A percentile compares a stretch with the other conserved stretches of the same genome.
Conservation (phyloP, 1,140 invertebrate species). For the Brachystomella parvula region DNA sequence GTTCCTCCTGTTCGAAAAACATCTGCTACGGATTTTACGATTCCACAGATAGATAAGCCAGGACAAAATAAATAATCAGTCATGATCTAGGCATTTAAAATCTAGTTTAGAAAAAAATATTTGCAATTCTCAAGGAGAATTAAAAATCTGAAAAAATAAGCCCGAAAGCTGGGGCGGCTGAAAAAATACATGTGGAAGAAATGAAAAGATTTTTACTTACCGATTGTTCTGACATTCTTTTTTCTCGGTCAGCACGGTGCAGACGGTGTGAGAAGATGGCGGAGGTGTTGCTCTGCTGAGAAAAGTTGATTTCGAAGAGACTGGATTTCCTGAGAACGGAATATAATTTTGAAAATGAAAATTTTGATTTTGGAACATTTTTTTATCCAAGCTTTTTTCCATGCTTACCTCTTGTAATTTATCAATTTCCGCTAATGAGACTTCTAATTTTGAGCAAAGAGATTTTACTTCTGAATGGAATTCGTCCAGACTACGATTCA, state of each 20-base stretch:
- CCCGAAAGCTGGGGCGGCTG: too few species aligned
- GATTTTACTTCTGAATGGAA: slow-evolving; percentile 58
- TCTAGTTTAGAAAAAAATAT: too few species aligned
- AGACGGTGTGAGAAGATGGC: slow-evolving; percentile 69
- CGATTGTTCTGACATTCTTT: slow-evolving; percentile 77
- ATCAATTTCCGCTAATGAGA: slow-evolving; percentile 74
- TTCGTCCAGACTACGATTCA: slow-evolving; percentile 59
- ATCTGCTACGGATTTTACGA: too few species aligned
- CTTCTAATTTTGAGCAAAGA: slow-evolving; percentile 62
- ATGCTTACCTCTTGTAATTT: slow-evolving; percentile 63
- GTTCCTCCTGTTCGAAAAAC: too few species aligned
- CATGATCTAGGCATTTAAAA: too few species aligned
- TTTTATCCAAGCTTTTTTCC: not conserved
- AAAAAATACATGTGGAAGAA: too few species aligned
- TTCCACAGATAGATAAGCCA: too few species aligned
- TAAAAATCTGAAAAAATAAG: too few species aligned
- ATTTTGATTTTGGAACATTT: not conserved
- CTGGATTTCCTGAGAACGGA: slow-evolving; percentile 61
- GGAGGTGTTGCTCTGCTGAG: slow-evolving; percentile 74
- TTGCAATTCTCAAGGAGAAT: too few species aligned
- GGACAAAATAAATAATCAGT: too few species aligned
- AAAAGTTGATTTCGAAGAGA: slow-evolving; percentile 70
- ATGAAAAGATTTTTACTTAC: slow-evolving; percentile 59
- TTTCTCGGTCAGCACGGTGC: slow-evolving; percentile 71
- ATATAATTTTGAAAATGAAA: not conserved